Conservation (phyloP, 1,140 invertebrate genomes). For the Aradophagus sp. region DNA sequence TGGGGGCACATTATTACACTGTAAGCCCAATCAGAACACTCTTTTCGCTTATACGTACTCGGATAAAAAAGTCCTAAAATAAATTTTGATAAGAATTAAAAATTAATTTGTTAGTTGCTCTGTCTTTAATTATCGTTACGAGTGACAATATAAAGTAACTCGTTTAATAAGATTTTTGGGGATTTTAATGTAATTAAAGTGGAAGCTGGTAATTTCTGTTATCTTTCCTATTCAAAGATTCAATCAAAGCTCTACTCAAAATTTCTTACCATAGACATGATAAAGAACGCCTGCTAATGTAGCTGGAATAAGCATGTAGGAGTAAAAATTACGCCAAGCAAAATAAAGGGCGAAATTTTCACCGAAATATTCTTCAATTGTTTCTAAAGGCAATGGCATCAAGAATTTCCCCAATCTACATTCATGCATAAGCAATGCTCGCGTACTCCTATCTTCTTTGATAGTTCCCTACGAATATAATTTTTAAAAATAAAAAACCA, state of each 20-base stretch:
- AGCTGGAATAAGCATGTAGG: conserved; percentile 87
- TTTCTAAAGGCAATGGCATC: conserved; percentile 88
- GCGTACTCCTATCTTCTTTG: conserved; percentile 72
- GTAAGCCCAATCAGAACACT: conserved; percentile 74
- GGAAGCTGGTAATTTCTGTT: too few relatives aligned
- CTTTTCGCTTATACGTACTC: conserved; percentile 77
- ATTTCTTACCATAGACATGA: conserved; percentile 81
- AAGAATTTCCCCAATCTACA: conserved; percentile 77
- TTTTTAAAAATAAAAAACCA: too few relatives aligned
- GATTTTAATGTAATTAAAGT: too few relatives aligned
- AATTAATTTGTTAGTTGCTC: too few relatives aligned
- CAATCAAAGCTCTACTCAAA: too few relatives aligned
- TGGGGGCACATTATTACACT: conserved; percentile 85
- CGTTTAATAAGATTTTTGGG: too few relatives aligned
- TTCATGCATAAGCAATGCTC: conserved; percentile 75
- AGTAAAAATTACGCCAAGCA: conserved; percentile 90
- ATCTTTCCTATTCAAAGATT: too few relatives aligned
- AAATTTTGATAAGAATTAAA: too few relatives aligned
- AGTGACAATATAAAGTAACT: too few relatives aligned
- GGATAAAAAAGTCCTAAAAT: conserved; percentile 73
- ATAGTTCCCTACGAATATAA: conserved; percentile 70
- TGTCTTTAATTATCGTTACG: too few relatives aligned
- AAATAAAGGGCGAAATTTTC: conserved; percentile 91
- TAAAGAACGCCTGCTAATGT: conserved; percentile 85
- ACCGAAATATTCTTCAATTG: conserved; percentile 90